These are phyloP conservation scores for Pluvianellus socialis DNA, from an alignment of 2,113 vertebrate genomes.

Conservation along the genomic window DNA sequence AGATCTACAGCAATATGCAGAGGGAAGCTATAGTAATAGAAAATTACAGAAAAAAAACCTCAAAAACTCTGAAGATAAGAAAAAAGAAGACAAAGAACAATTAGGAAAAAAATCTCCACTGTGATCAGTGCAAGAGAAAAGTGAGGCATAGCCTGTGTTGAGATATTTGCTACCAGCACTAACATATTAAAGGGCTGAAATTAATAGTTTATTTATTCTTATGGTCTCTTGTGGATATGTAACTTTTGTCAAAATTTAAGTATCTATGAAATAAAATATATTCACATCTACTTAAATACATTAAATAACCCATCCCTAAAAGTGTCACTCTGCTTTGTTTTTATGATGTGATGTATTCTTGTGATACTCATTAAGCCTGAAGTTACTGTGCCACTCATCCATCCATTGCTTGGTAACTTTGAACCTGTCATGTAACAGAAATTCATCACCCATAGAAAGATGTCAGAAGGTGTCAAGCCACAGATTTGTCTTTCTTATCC, in stretches of 20 bases:
- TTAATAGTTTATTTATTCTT: background rate
- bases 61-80: background rate
- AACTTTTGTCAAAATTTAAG: background rate
- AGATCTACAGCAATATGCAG: background rate
- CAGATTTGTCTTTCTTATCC: slow-evolving; percentile 74
- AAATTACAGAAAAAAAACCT: background rate
- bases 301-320: background rate
- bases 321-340: background rate
- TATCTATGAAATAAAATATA: background rate
- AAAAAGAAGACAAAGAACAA: background rate
- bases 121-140: background rate
- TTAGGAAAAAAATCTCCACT: background rate
- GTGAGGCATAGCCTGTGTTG: accelerated
- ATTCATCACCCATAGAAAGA: slow-evolving; percentile 68
- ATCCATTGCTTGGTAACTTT: slow-evolving; percentile 63
- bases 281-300: background rate
- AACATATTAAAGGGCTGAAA: background rate
- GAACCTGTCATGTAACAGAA: slow-evolving; percentile 60
- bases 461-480: slow-evolving; percentile 67
- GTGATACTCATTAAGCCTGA: slow-evolving; percentile 36
- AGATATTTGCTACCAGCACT: background rate
- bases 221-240: background rate
- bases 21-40: background rate
- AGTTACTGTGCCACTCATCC: slow-evolving; percentile 52
- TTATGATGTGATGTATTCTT: slow-evolving; percentile 44